A percentile compares a stretch with the other conserved stretches of the same genome.
These are phyloP conservation scores for Drosophila orosa DNA, from an alignment of 1,140 invertebrate species.

Conservation along the genomic window DNA sequence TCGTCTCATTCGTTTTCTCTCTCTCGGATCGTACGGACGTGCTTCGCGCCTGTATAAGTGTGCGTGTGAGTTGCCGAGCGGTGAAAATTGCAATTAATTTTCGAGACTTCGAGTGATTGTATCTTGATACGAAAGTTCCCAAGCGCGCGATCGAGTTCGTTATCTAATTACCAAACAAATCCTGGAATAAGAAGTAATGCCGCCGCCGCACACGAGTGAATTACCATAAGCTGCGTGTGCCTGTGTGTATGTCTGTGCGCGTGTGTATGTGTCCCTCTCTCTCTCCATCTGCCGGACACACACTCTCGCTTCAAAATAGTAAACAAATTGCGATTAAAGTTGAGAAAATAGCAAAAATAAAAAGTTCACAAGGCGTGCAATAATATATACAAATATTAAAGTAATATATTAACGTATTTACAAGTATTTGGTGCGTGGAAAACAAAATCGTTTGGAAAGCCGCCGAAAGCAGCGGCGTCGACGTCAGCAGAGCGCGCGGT, in stretches of 20 bases:
- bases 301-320: constrained; percentile 23
- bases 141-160: background rate
- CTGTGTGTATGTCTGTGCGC: background rate
- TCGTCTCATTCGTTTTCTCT: constrained; percentile 3
- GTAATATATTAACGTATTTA: constrained; percentile 28
- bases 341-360: background rate
- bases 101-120: constrained; percentile 4
- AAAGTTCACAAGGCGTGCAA: constrained; percentile 19
- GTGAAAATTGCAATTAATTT: constrained; percentile 14
- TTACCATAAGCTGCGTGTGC: constrained; percentile 18
- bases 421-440: constrained; percentile 57
- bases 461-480: constrained; percentile 45
- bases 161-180: constrained; percentile 36
- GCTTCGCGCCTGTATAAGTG: constrained; percentile 5
- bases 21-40: constrained; percentile 6
- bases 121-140: background rate
- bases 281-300: constrained; percentile 3
- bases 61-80: constrained; percentile 7
- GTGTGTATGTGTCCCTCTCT: constrained; percentile 6
- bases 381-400: constrained; percentile 30
- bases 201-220: constrained; percentile 24
- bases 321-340: constrained; percentile 31
- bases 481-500: constrained; percentile 51
- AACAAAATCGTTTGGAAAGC: constrained; percentile 46
- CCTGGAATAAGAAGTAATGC: constrained; percentile 15